Base-by-base conservation (phyloP, 35 echinoderm and acorn worm species). In the Apostichopus californicus region DNA sequence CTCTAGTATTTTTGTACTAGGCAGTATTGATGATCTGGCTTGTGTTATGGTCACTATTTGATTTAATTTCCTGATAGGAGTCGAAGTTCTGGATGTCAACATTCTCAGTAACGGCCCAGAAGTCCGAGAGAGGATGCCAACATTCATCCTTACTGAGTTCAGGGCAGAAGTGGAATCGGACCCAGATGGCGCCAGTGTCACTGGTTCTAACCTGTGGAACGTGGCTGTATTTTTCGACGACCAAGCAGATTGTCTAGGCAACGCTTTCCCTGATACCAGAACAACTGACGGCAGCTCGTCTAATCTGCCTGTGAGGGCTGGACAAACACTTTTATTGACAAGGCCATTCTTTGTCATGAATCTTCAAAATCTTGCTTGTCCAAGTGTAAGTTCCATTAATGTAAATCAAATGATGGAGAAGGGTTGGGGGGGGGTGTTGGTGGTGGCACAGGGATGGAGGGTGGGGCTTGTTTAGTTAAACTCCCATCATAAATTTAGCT, bases 181-280 rank as follows among this genome's bases (percentile, higher is more conserved):
- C 1, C n/a, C 15, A 20, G 53, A 26, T 89, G 86, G 61, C 1
- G 86, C 86, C 58, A 46, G 86, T 17, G 34, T 89, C 17, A 14
- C 61, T 11, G 86, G 86, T 20, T 28, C 8, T 66, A 66, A 22
- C 17, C 86, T 68, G 9, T 89, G 86, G 86, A 46, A 10, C 9
- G 14, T 89, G 9, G 14, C 22, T 72, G 26, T 64, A 17, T 89
- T 72, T 18, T 71, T 89, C 52, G 86, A 89, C 64, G 25, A 60
- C 15, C 86, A 72, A 72, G 57, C 58, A 53, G 86, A 89, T 46
- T 89, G 86, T 17, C 61, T 26, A 23, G 68, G 86, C 10, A 75
- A 75, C 7, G 17, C 61, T 72, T 89, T 72, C 53, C 86, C 86
- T 5, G 34, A 1, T 13, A 89, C 86, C 8, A 71, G 60, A 54